A percentile compares a stretch with the other conserved stretches of the same genome.
Conservation (phyloP, 2,113 vertebrate genomes). For the Notothenia coriiceps region DNA sequence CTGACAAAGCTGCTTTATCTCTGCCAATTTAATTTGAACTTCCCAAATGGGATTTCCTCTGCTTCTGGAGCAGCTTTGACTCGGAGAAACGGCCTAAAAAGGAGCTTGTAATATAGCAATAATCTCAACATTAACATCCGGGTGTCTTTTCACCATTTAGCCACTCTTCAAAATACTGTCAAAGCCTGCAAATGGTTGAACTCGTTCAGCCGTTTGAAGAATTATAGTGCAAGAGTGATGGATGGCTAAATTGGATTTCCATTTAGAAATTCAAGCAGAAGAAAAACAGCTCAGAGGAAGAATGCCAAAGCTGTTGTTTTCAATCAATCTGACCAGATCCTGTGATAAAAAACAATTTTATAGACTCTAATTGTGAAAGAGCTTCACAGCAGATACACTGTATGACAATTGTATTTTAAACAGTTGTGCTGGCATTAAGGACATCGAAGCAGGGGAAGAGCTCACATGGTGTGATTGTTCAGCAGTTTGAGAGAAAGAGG, state of each 20-base stretch:
- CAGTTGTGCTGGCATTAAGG: conserved; percentile 4
- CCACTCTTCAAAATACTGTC: neutral
- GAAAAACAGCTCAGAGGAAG: conserved; percentile 1
- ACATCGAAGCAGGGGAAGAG: neutral
- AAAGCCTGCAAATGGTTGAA: neutral
- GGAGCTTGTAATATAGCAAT: conserved; percentile 2
- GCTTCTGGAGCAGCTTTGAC: neutral
- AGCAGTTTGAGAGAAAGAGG: conserved; percentile 6
- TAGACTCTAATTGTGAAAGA: neutral
- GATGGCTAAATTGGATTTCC: conserved; percentile 11
- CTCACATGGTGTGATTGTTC: conserved; percentile 9
- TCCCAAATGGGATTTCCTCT: conserved; percentile 14
- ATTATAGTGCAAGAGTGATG: neutral
- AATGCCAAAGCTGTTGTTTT: conserved; percentile 18
- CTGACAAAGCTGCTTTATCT: neutral
- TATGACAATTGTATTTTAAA: neutral
- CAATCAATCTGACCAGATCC: conserved; percentile 16
- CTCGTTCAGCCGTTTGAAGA: neutral
- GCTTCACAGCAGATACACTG: neutral
- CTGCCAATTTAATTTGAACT: conserved; percentile 22
- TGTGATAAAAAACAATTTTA: neutral
- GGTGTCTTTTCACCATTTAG: neutral
- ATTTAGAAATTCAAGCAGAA: conserved; percentile 21
- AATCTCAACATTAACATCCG: neutral
- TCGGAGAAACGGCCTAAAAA: neutral